Evolutionary conservation across 1,140 invertebrate species (phyloP).

Genomic region (Riptortus pedestris): DNA sequence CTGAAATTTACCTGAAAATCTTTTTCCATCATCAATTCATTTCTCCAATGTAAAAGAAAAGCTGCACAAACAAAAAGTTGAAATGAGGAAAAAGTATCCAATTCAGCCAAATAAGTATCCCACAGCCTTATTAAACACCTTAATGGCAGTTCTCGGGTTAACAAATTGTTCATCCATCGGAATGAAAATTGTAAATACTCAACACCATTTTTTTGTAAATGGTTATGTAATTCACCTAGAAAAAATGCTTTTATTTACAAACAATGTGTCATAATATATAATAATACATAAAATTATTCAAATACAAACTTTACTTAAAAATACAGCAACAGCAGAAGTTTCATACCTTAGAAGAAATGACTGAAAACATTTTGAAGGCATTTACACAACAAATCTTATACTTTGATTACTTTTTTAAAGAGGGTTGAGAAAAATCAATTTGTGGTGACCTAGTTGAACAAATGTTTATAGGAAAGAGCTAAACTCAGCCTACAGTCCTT

Average conservation of each 20-base stretch:
- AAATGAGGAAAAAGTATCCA: conserved; percentile 91
- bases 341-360: too few relatives aligned
- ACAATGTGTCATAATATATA: too few relatives aligned
- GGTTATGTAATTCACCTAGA: conserved; percentile 73
- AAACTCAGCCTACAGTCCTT: too few relatives aligned
- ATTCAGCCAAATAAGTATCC: conserved; percentile 98
- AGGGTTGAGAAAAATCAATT: too few relatives aligned
- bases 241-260: conserved; percentile 25
- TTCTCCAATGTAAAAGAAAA: conserved; percentile 91
- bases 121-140: conserved; percentile 95
- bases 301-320: too few relatives aligned
- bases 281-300: too few relatives aligned
- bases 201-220: conserved; percentile 84
- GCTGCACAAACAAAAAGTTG: conserved; percentile 98
- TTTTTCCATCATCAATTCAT: conserved; percentile 74
- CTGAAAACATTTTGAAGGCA: too few relatives aligned
- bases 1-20: conserved; percentile 78
- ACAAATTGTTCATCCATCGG: conserved; percentile 99
- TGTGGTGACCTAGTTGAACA: too few relatives aligned
- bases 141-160: conserved; percentile 93
- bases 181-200: conserved; percentile 99
- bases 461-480: too few relatives aligned
- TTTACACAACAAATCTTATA: too few relatives aligned
- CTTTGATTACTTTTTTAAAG: too few relatives aligned
- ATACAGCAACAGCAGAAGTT: too few relatives aligned